phyloP scores from a whole-genome alignment of 1,140 invertebrate genomes.

The Drosophila mayri region DNA sequence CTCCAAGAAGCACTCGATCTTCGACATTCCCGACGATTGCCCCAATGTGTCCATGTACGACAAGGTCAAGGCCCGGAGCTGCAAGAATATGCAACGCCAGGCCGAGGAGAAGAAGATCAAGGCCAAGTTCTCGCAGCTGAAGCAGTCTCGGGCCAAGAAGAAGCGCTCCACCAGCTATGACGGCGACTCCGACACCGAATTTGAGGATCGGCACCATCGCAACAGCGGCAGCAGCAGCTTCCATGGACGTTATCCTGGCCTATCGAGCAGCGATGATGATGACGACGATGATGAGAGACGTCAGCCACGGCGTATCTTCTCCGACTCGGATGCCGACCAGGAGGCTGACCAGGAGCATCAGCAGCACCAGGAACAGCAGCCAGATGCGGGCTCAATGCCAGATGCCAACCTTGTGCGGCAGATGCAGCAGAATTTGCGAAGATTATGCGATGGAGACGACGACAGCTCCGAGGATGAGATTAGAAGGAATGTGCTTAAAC shows the following conservation, averaged over 20 bases:
- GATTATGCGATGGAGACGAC: conserved; percentile 82
- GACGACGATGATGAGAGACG: conserved; percentile 57
- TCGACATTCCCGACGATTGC: conserved; percentile 95
- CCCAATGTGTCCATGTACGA: conserved; percentile 99
- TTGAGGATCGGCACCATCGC: conserved; percentile 85
- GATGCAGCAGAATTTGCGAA: conserved; percentile 68
- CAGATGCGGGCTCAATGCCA: conserved; percentile 20
- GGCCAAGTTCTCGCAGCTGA: conserved; percentile 95
- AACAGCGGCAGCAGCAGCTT: conserved; percentile 74
- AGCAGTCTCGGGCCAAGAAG: conserved; percentile 94
- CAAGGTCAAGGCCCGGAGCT: conserved; percentile 97
- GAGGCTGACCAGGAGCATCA: conserved; percentile 14
- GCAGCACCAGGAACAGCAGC: conserved; percentile 1
- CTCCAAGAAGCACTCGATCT: conserved; percentile 95
- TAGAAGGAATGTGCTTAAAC: conserved; percentile 49
- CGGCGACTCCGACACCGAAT: conserved; percentile 91
- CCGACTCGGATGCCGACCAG: conserved; percentile 63
- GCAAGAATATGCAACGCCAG: conserved; percentile 95
- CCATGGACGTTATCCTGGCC: conserved; percentile 58
- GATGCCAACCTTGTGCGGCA: conserved; percentile 52
- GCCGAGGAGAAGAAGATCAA: conserved; percentile 95
- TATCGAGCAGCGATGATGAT: conserved; percentile 69
- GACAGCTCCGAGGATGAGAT: conserved; percentile 84
- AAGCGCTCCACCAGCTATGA: conserved; percentile 95
- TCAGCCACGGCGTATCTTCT: conserved; percentile 62